phyloP scores from a whole-genome alignment of 2,888 invertebrate genomes.

The Nomada ferruginata region DNA sequence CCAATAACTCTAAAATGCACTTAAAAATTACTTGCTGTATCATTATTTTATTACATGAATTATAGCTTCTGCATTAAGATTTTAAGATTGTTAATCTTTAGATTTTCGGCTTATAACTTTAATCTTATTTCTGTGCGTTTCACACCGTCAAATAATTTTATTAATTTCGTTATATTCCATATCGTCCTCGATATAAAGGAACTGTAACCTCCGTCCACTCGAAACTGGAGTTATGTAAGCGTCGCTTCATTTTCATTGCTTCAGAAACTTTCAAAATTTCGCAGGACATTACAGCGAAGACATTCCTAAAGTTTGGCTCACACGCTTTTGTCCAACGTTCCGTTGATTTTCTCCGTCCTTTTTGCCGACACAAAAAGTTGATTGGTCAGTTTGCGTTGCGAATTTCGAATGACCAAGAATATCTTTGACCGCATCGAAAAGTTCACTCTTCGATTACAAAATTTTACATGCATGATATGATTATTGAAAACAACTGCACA shows the following conservation, averaged over 20 bases:
- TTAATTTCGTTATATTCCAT: neutral
- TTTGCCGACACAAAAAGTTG: constrained; percentile 25
- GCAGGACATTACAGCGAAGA: constrained; percentile 4
- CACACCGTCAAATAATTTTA: too few species aligned
- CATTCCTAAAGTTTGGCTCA: constrained; percentile 24
- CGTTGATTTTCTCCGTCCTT: constrained; percentile 10
- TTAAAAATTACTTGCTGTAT: too few species aligned
- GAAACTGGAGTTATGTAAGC: constrained; percentile 7
- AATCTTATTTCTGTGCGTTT: neutral
- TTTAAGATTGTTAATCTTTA: too few species aligned
- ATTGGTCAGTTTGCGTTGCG: constrained; percentile 12
- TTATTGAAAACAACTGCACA: too few species aligned
- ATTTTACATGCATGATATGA: neutral
- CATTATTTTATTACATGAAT: too few species aligned
- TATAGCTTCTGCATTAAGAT: too few species aligned
- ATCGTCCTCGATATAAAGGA: neutral
- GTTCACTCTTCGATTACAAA: neutral
- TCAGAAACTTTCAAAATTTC: constrained; percentile 10
- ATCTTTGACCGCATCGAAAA: constrained; percentile 7
- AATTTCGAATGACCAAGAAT: constrained; percentile 19
- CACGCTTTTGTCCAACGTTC: constrained; percentile 12
- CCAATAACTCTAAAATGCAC: too few species aligned
- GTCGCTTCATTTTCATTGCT: constrained; percentile 14
- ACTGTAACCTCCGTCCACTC: neutral
- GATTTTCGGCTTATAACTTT: too few species aligned